Base-by-base conservation (phyloP, 2,888 invertebrate genomes). In the Teinopalpus imperialis region DNA sequence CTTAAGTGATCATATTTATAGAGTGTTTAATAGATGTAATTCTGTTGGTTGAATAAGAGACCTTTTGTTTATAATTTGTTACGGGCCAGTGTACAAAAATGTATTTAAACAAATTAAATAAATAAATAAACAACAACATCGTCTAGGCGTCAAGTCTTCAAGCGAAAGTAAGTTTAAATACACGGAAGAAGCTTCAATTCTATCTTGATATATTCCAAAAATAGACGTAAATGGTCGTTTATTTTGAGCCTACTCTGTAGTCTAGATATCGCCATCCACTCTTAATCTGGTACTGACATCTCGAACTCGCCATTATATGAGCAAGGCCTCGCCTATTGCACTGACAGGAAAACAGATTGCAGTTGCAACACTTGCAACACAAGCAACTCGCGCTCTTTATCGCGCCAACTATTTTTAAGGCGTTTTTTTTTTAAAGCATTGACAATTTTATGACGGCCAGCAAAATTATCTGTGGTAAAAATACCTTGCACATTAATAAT, bases 341-440 rank as follows among this genome's bases (percentile, higher is more conserved):
- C 43, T 53, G 56, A 56, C 54, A 56, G 53, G 55, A 59, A 61
- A 64, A 66, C 59, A 47, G 51, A 64, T 63, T 45, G 55, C 48
- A 44, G 27, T 62, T 43, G 54, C 48, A 49, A 20, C 48, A 52
- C 53, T 62, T 43, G 54, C 48, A 49, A 20, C 48, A 52, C 53
- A 41, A 48, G 39, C 40, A 45, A 43, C 46, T 7, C 18, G 23
- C 23, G 30, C 21, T 24, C 4, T 7, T 31, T 31, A 31, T 30
- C 21, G 30, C 23, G 10, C 23, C 9, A 26, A 21, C 1, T 23
- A 14, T 14, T 41, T 31, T 31, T 16, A 1, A 14, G n/a, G 3
- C 3, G 31, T 1, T 2, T 6, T 7, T 14, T 31, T 31, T 27
- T 3, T 9, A 9, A 3, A 9, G 2, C 9, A 20, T 10, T 10